A percentile compares a stretch with the other conserved stretches of the same genome.
Evolutionary conservation across 2,113 vertebrate species (phyloP).

Genomic region (Chionomys nivalis): DNA sequence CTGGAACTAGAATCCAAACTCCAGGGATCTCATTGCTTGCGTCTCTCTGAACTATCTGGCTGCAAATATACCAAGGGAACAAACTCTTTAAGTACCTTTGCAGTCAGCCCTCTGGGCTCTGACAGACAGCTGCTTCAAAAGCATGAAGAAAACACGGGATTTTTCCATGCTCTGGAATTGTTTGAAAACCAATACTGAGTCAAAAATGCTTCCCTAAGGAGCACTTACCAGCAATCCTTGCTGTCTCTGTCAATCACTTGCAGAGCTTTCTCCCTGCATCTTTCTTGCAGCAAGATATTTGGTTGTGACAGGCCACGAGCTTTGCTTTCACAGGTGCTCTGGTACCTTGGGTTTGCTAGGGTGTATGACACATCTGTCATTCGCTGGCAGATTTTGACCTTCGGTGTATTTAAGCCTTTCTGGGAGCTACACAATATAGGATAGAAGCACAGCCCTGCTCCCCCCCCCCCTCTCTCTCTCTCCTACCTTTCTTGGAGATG

Average conservation of each 20-base stretch:
- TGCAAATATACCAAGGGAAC: background rate
- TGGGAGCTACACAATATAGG: slow-evolving; percentile 18
- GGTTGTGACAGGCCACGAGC: background rate
- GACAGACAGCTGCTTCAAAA: slow-evolving; percentile 58
- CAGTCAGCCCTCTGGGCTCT: slow-evolving; percentile 31
- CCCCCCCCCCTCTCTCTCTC: background rate
- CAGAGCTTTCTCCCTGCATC: background rate
- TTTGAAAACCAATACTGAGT: slow-evolving; percentile 67
- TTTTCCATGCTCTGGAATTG: slow-evolving; percentile 58
- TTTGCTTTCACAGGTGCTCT: slow-evolving; percentile 12
- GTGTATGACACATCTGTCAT: slow-evolving; percentile 21
- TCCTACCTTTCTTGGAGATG: background rate
- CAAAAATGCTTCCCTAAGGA: slow-evolving; percentile 62
- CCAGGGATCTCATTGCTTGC: background rate
- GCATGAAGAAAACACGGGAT: slow-evolving; percentile 18
- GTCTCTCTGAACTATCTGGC: background rate
- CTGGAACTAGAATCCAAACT: background rate
- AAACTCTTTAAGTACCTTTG: background rate
- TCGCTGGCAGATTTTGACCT: slow-evolving; percentile 22
- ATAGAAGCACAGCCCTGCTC: background rate
- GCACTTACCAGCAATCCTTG: slow-evolving; percentile 56
- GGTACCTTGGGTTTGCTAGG: background rate
- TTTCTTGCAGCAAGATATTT: slow-evolving; percentile 39
- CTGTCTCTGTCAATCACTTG: slow-evolving; percentile 50
- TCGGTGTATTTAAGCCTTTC: background rate